Evolutionary conservation across 2,888 invertebrate species (phyloP), one percentile per base, ranked within the genome.

Genomic region (Atrina japonica): DNA sequence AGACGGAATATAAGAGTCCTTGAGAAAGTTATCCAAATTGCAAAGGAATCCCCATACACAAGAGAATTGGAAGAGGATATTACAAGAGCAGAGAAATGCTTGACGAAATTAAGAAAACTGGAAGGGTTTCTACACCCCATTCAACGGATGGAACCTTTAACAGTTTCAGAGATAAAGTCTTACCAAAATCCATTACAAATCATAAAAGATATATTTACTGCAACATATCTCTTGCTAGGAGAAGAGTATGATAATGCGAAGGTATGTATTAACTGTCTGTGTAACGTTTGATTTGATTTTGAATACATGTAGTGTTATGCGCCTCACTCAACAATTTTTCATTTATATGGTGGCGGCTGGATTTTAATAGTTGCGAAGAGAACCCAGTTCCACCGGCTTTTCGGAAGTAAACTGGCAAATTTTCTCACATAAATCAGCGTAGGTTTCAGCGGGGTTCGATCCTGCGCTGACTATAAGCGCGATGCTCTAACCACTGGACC

Each of bases 181-280:
- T 83, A 79, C 59, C 74, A 67, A 45, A 66, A 66, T 16, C 83
- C 83, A 0, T 63, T 74, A 3, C 73, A 50, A 3, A 70, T 77
- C 2, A 74, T 79, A 0, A 76, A 77, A 49, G 74, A 80, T 41
- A 77, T 81, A 30, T 76, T 83, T 72, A 67, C 30, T 27, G 77
- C 80, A 7, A 80, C 80, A 6, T 83, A 77, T 60, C 49, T 77
- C 2, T 61, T 83, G 23, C 70, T 83, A 11, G 81, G 80, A 9
- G 81, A 83, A 50, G 53, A 73, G 0, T 66, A 50, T 40, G 69
- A 71, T 14, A 59, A 71, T 7, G 59, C 81, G 0, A 56, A 76
- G 68, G 83, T 81, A 66, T 58, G 56, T n/a, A n/a, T n/a, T n/a
- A n/a, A n/a, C n/a, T n/a, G n/a, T n/a, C n/a, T n/a, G n/a, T n/a